Conservation (phyloP, 2,888 invertebrate species). For the Beris chalybata region DNA sequence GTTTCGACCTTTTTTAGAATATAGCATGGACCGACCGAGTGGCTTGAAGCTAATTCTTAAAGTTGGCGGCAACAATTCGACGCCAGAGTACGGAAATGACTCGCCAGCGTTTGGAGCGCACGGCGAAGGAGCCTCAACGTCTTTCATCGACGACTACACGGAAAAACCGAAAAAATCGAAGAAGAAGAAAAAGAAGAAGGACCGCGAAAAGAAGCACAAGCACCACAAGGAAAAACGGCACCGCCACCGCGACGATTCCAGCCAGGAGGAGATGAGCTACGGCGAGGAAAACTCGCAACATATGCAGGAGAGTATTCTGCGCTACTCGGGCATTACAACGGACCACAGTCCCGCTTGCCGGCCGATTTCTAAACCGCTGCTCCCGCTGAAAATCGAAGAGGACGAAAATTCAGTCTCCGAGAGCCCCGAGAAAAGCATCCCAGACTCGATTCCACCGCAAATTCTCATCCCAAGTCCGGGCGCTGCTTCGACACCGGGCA, state of each 20-base stretch:
- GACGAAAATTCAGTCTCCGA: slow-evolving; percentile 42
- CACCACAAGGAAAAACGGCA: slow-evolving; percentile 72
- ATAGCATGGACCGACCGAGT: slow-evolving; percentile 57
- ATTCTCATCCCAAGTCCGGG: slow-evolving; percentile 47
- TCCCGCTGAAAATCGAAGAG: slow-evolving; percentile 49
- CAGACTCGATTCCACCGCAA: slow-evolving; percentile 26
- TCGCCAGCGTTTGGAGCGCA: slow-evolving; percentile 50
- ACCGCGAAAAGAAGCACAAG: slow-evolving; percentile 71
- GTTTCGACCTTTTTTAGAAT: slow-evolving; percentile 40
- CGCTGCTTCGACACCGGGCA: slow-evolving; percentile 47
- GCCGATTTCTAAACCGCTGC: slow-evolving; percentile 53
- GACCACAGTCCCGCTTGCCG: slow-evolving; percentile 53
- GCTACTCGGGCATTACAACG: slow-evolving; percentile 54
- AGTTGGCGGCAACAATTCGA: slow-evolving; percentile 68
- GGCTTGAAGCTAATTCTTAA: slow-evolving; percentile 73
- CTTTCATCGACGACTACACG: slow-evolving; percentile 45
- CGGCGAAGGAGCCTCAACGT: slow-evolving; percentile 17
- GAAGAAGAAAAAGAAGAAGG: slow-evolving; percentile 80
- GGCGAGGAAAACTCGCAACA: slow-evolving; percentile 59
- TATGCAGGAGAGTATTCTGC: slow-evolving; percentile 52
- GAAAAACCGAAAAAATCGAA: slow-evolving; percentile 71
- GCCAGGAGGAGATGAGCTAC: slow-evolving; percentile 63
- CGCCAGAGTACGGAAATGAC: slow-evolving; percentile 65
- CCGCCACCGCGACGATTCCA: slow-evolving; percentile 63
- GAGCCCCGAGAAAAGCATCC: slow-evolving; percentile 40